Evolutionary conservation across 2,113 vertebrate species (phyloP).

Genomic region (Accipiter virgatus): DNA sequence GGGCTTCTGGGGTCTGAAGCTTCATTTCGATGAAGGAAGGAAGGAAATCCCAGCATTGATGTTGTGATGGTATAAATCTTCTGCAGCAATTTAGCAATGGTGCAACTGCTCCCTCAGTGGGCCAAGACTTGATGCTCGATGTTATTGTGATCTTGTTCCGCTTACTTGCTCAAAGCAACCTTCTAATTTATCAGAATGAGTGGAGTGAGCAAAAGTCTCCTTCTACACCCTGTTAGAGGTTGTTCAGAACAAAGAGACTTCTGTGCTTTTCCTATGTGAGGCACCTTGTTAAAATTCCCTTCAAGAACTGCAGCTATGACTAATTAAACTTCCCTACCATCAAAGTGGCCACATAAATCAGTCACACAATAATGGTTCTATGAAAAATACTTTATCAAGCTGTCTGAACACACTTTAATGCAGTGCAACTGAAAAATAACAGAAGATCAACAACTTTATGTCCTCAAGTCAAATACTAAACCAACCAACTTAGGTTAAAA

Average conservation of each 20-base stretch:
- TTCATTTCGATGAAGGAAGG: neutral
- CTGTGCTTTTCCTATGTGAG: conserved; percentile 18
- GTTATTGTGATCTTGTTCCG: conserved; percentile 31
- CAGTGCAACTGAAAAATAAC: conserved; percentile 17
- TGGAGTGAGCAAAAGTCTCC: conserved; percentile 1
- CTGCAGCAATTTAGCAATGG: neutral
- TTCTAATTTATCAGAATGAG: conserved; percentile 50
- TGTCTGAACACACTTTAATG: neutral
- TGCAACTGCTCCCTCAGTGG: neutral
- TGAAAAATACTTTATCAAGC: conserved; percentile 39
- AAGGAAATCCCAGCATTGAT: neutral
- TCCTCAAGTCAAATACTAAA: neutral
- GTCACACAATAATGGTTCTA: neutral
- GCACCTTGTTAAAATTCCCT: conserved; percentile 65
- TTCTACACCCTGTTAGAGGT: neutral
- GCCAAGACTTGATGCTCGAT: neutral
- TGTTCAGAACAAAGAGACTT: conserved; percentile 60
- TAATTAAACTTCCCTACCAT: conserved; percentile 43
- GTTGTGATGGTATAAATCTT: neutral
- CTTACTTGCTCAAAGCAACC: conserved; percentile 58
- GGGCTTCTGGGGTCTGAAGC: neutral
- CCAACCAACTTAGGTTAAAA: neutral
- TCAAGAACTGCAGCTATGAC: conserved; percentile 49
- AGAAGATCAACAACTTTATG: conserved; percentile 9
- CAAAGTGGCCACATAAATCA: conserved; percentile 58